Evolutionary conservation across 2,797 vertebrate genomes (phyloP), one percentile per base, ranked within the genome.

Genomic region (Pseudocheirus occidentalis): DNA sequence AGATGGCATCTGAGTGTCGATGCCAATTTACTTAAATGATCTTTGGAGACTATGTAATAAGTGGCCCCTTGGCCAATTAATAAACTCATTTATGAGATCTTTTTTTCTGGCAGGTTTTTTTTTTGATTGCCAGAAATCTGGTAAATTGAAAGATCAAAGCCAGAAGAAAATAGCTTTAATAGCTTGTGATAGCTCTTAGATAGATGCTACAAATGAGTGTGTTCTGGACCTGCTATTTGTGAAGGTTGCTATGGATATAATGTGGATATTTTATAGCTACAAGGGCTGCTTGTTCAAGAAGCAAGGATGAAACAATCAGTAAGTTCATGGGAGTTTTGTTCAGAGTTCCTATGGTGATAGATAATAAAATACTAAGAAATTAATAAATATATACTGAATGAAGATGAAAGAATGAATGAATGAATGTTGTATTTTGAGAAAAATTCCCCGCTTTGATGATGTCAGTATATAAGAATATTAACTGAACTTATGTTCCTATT

Each of bases 81-180:
- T 46, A 95, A 94, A 52, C 93, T 92, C 93, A 95, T 50, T 55
- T 90, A 55, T 29, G 58, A 93, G 40, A 91, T 50, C 90, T 92
- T 93, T 92, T 81, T 46, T 46, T 81, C 66, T 81, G 66, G n/a
- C 66, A 81, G n/a, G 58, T 34, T 66, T 73, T 73, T 66, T 66
- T 66, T 66, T 66, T n/a, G 34, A 81, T 81, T 81, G 53, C 59
- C 94, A 54, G 66, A 91, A 95, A 94, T 81, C 73, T 55, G 91
- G 81, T 59, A 94, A 94, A 96, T 91, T 4, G 90, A 92, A 96
- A 95, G 94, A 92, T 94, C 94, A 89, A 92, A 62, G 29, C 91
- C 91, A 92, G 93, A 96, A 58, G 94, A 94, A 89, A n/a, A 10
- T 31, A 52, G 81, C 90, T 89, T 12, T 55, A 92, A 94, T 57